Evolutionary conservation across 2,888 invertebrate genomes (phyloP), one percentile per base, ranked within the genome.

Genomic region (Pyrrhosoma nymphula): DNA sequence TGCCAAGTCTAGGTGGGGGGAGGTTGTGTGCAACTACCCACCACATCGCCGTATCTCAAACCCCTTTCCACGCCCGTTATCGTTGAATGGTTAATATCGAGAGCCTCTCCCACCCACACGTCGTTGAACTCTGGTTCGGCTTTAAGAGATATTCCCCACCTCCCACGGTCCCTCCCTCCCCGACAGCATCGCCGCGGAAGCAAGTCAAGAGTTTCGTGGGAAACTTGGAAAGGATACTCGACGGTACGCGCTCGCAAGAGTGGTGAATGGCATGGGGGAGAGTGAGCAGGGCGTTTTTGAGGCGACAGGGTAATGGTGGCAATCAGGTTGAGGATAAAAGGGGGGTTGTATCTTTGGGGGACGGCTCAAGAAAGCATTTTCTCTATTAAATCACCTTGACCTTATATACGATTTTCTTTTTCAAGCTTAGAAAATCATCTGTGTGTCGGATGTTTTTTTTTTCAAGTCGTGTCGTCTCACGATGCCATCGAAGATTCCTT

Each of bases 31-130:
- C 47, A n/a, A 10, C 56, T 26, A 26, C 89, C 35, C 89, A 14
- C n/a, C 89, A 55, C 35, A 6, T 26, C 47, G 23, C 69, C 4
- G 14, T 16, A 30, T 16, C n/a, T n/a, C n/a, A 14, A 1, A 26
- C 89, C 89, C 89, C 89, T 60, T 30, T 91, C 35, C 60, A 1
- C 35, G 16, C 26, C 56, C 30, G 60, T 91, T 30, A 91, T 60
- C 60, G 91, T 60, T 60, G 91, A 91, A 91, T 91, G 91, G 91
- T 91, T 91, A 91, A 60, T 91, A 91, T 91, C 35, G 63, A 30
- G 91, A 56, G 35, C 23, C 26, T 26, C 69, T 82, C 60, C 91
- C 91, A 20, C 91, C 23, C 60, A 60, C 35, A 63, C 91, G 91
- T 60, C 91, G 55, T 89, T 26, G 82, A 82, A n/a, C 55, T 23